Conservation (phyloP, 2,888 invertebrate genomes). For the Mycalesis mineus region DNA sequence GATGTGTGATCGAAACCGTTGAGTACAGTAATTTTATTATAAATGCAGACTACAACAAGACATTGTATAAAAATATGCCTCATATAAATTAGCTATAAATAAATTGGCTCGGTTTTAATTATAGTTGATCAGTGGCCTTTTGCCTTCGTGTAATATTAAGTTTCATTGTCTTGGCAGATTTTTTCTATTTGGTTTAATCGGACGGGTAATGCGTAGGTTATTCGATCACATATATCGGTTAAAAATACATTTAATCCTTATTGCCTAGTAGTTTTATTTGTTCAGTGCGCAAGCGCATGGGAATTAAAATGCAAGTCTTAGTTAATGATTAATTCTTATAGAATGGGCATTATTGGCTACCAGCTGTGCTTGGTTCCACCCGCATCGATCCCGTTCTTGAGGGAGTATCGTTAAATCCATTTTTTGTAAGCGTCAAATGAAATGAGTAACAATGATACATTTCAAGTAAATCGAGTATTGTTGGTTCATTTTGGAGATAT, state of each 20-base stretch:
- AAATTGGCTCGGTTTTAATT: conserved; percentile 24
- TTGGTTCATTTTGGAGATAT: too few relatives aligned
- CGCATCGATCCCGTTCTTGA: too few relatives aligned
- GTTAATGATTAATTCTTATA: background rate
- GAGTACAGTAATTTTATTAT: too few relatives aligned
- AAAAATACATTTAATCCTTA: conserved; percentile 12
- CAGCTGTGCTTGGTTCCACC: too few relatives aligned
- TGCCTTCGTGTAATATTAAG: conserved; percentile 22
- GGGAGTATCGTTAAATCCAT: too few relatives aligned
- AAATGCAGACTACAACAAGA: too few relatives aligned
- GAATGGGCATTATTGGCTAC: too few relatives aligned
- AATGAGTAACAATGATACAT: too few relatives aligned
- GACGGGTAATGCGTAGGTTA: conserved; percentile 9
- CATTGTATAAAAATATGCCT: background rate
- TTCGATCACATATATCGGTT: conserved; percentile 19
- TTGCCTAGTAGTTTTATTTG: conserved; percentile 2
- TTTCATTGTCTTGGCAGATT: conserved; percentile 26
- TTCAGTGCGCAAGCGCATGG: background rate
- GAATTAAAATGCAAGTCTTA: background rate
- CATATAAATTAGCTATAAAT: conserved; percentile 10
- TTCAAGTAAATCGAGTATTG: too few relatives aligned
- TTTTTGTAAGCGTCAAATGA: too few relatives aligned
- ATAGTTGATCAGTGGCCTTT: conserved; percentile 23
- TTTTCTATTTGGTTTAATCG: conserved; percentile 25
- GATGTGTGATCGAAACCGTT: too few relatives aligned